Evolutionary conservation across 1,140 invertebrate species (phyloP).

Genomic region (Drosophila equinoxialis): DNA sequence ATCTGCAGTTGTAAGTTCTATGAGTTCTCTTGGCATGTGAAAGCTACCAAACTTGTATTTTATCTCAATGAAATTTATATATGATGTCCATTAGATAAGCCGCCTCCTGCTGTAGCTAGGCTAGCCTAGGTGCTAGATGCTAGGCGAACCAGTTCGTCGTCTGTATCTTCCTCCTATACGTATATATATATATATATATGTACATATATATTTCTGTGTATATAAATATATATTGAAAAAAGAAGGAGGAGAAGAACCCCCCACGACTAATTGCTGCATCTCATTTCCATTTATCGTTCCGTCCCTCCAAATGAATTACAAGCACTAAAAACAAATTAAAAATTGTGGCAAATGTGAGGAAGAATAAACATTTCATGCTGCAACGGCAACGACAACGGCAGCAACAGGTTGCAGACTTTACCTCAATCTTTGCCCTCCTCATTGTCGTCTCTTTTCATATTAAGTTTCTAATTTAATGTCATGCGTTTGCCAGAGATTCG

Average conservation of each 20-base stretch:
- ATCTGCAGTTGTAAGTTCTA: background rate
- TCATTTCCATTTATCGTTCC: conserved; percentile 73
- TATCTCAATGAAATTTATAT: conserved; percentile 31
- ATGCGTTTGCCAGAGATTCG: conserved; percentile 25
- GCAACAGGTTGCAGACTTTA: conserved; percentile 1
- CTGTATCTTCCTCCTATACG: too few relatives aligned
- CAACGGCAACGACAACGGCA: background rate
- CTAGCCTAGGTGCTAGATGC: background rate
- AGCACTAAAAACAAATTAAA: conserved; percentile 71
- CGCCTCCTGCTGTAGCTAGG: background rate
- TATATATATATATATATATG: too few relatives aligned
- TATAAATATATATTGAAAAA: background rate
- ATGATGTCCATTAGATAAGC: conserved; percentile 21
- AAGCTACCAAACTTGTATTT: conserved; percentile 50
- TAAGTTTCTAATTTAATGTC: conserved; percentile 68
- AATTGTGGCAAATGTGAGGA: conserved; percentile 64
- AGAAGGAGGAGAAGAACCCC: conserved; percentile 50
- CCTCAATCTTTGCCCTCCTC: conserved; percentile 21
- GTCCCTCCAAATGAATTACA: conserved; percentile 60
- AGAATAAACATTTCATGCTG: conserved; percentile 6
- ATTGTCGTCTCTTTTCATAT: conserved; percentile 39
- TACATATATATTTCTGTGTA: too few relatives aligned
- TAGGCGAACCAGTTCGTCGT: conserved; percentile 9
- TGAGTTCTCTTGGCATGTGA: conserved; percentile 35
- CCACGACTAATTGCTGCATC: conserved; percentile 71